Evolutionary conservation across 92 coral and sea anemone genomes (phyloP).

Genomic region (Zoanthus gigantus): DNA sequence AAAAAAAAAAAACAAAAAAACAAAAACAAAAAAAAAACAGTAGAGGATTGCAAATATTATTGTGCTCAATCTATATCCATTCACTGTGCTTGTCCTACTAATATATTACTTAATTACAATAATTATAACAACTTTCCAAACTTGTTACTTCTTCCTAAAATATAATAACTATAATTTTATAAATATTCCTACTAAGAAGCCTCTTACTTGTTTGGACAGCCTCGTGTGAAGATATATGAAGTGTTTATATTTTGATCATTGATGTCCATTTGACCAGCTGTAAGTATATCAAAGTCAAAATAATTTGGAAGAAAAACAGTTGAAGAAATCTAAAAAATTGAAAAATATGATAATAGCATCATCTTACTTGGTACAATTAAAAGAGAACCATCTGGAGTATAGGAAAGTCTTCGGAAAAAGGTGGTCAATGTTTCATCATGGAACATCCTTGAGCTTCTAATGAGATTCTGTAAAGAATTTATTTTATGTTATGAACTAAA

Average conservation of each 20-base stretch:
- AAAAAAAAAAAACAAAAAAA: no score
- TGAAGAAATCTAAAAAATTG: no score
- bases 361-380: slow-evolving; percentile 86
- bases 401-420: slow-evolving; percentile 92
- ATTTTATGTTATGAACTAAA: not conserved
- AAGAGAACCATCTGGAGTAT: slow-evolving; percentile 95
- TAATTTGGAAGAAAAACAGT: not conserved
- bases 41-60: no score
- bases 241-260: slow-evolving; percentile 84
- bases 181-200: no score
- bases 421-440: slow-evolving; percentile 97
- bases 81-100: no score
- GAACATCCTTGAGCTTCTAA: slow-evolving; percentile 73
- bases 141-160: no score
- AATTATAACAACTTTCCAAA: no score
- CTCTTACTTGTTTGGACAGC: slow-evolving; percentile 96
- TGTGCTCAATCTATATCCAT: no score
- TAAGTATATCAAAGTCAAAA: not conserved
- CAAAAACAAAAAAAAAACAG: no score
- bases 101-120: no score
- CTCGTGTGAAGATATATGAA: slow-evolving; percentile 91
- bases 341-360: no score
- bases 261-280: slow-evolving; percentile 89
- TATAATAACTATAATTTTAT: no score
- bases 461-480: not conserved